Base-by-base conservation (phyloP, 1,140 invertebrate genomes). In the Drosophila grimshawi region DNA sequence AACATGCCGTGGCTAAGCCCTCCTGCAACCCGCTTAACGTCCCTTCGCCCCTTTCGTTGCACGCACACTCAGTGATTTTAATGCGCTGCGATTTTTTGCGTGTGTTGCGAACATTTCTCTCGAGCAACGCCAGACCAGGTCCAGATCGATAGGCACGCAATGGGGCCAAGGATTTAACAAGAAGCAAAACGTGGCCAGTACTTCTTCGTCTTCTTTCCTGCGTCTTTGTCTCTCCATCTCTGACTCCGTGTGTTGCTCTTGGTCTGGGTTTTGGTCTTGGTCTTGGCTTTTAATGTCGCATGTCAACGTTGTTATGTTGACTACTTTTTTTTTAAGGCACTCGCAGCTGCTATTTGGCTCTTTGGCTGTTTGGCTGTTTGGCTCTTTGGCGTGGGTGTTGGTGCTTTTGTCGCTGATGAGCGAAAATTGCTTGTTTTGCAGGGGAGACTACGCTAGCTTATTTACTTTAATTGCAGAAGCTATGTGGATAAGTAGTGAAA, bases 71-170 rank as follows among this genome's bases (percentile, higher is more conserved):
- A 53, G 77, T 80, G 85, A 88, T 89, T 89, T 89, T 70, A 89
- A 76, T 85, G 80, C 75, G 71, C 86, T 81, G 85, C 77, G 85
- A 89, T 89, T 89, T 89, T 81, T 89, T 89, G 85, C 85, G 85
- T 89, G 85, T 73, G 63, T 65, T 74, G 80, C 75, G 48, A 46
- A 78, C 80, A 86, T 86, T 86, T 86, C 79, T 80, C 79, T 79
- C 60, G 60, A 63, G 60, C 72, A 52, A 49, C 53, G 64, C 63
- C 19, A 19, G 55, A 10, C 60, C 68, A 33, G 68, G 3, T 48
- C 52, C 35, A 7, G 33, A 27, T 33, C 43, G 64, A 74, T 56
- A 53, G 67, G 80, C 80, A 77, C 80, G 83, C 83, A 83, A 70
- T 59, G 66, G n/a, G 11, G 37, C 37, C 57, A 43, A 61, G 37